A percentile compares a stretch with the other conserved stretches of the same genome.
phyloP scores from a whole-genome alignment of 2,888 invertebrate genomes.

The Hypsopygia costalis region DNA sequence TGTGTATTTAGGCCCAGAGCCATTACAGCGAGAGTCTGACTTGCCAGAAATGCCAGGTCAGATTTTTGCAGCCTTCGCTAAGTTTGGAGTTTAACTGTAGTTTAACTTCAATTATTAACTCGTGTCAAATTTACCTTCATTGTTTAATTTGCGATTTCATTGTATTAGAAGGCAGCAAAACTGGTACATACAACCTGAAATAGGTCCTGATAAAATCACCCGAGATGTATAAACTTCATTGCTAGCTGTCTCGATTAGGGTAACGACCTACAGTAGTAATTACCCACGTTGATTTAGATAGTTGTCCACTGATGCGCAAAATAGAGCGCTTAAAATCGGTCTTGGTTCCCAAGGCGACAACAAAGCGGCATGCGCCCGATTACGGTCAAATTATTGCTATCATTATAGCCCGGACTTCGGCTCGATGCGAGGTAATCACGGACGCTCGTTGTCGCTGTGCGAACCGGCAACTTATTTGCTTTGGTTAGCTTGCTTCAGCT shows the following conservation, averaged over 20 bases:
- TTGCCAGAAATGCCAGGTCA: too few species aligned
- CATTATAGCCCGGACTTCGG: constrained; percentile 61
- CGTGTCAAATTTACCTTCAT: not conserved
- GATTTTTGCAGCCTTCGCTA: too few species aligned
- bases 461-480: constrained; percentile 48
- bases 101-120: too few species aligned
- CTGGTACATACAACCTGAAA: not conserved
- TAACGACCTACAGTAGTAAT: constrained; percentile 52
- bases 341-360: constrained; percentile 69
- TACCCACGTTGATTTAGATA: constrained; percentile 66
- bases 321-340: constrained; percentile 71
- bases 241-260: constrained; percentile 36
- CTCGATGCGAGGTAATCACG: constrained; percentile 56
- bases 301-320: constrained; percentile 69
- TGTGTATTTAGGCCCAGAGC: too few species aligned
- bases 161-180: not conserved
- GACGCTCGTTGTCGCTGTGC: constrained; percentile 40
- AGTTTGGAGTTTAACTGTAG: too few species aligned
- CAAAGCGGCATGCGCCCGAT: constrained; percentile 70
- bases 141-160: not conserved
- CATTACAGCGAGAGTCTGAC: too few species aligned
- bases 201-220: not conserved
- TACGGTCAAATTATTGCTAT: constrained; percentile 76
- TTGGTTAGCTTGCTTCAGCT: not conserved
- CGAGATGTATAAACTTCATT: constrained; percentile 23